Base-by-base conservation (phyloP, 2,113 vertebrate genomes). In the Scomber colias region DNA sequence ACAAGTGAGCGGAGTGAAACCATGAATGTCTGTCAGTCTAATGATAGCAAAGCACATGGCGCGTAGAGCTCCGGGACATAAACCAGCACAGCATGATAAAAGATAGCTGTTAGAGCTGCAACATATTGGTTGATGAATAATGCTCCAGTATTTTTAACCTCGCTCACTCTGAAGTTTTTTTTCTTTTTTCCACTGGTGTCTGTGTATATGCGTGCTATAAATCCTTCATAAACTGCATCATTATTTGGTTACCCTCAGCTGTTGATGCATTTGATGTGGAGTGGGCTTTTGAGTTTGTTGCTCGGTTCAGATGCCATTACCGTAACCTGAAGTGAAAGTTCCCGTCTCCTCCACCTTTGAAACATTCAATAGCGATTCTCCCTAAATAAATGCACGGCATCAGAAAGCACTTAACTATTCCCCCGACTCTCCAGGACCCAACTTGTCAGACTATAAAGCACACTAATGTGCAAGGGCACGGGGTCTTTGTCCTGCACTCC, bases 401-500 rank as follows among this genome's bases (percentile, higher is more conserved):
- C 51, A 79, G 65, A 81, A 82, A 82, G 19, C 71, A 68, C 62
- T 84, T 45, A 45, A 7, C 15, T 8, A 11, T 59, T 71, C 50
- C 31, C 64, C 46, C 0, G 11, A 54, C 57, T 60, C 72, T 50
- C 66, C 62, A 30, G 51, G 30, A 69, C 53, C 75, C 21, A 19
- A 50, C 66, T 64, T 76, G 71, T 76, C 85, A 77, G 79, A 77
- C 74, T 64, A 60, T 85, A 79, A 87, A 89, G 64, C 46, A 63
- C 56, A 59, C 61, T 86, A 86, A 79, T 87, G 84, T 67, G 40
- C 16, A 14, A 35, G 79, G 75, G 84, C 77, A 78, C 13, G 1
- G 67, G 86, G 71, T 89, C 72, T 67, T 59, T 82, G 72, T 84
- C 87, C 82, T 64, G 83, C 77, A 54, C 82, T 76, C 56, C 68